Base-by-base conservation (phyloP, 2,113 vertebrate species). In the Psophia crepitans region DNA sequence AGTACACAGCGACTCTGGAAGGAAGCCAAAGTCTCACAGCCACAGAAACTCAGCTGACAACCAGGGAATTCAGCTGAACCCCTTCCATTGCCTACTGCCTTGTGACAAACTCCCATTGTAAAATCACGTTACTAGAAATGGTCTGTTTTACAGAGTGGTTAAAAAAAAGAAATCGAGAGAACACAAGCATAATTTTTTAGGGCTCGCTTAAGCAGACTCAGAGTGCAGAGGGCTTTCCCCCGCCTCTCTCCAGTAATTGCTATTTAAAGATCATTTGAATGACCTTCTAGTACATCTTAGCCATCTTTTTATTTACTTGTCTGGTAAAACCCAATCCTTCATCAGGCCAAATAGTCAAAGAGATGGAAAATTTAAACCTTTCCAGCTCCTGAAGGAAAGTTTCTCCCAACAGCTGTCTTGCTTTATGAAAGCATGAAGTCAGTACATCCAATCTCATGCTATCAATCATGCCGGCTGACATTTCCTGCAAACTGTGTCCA, bases 391-490 rank as follows among this genome's bases (percentile, higher is more conserved):
- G 97, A 96, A 98, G 98, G 98, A 98, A 98, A 98, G 96, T 98
- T 98, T 98, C 98, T 97, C 98, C 98, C 97, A 98, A 97, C 99
- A 99, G 99, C 98, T 99, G 99, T 98, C 98, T 98, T 97, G 96
- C 97, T 98, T 99, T 98, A 98, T 98, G 98, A 97, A 98, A 99
- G 98, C 98, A 98, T 98, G 98, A 98, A 99, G 98, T 98, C 98
- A 98, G 97, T 97, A 97, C 98, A 97, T 98, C 97, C 98, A 98
- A 97, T 98, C 98, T 98, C 98, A 97, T 97, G 93, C 97, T 69
- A 99, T 99, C 98, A 98, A 99, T 99, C 98, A 98, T 41, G 2
- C 14, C 5, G 32, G 64, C 93, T 97, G 99, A 99, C 98, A 12
- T 98, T 99, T 99, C 98, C 98, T 99, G 97, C 98, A 98, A 99